phyloP scores from a whole-genome alignment of 2,888 invertebrate species.

The Cataglyphis cursor region DNA sequence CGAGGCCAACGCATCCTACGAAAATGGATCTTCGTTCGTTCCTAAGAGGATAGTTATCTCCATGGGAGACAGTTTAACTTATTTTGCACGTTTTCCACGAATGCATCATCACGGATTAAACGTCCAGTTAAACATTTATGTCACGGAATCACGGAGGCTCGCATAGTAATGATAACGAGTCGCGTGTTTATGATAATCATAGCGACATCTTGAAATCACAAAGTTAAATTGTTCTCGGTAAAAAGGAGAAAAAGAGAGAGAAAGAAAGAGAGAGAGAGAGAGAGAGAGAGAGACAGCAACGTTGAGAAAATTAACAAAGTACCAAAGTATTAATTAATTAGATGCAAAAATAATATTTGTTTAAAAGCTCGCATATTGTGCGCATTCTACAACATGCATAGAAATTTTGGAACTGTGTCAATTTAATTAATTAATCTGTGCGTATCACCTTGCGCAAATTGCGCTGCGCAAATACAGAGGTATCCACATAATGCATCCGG shows the following conservation, averaged over 20 bases:
- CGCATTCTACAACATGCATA: not conserved
- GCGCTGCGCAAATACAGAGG: not conserved
- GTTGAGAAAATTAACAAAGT: conserved; percentile 1
- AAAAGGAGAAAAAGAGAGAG: not conserved
- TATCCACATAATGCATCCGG: conserved; percentile 13
- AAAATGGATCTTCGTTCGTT: conserved; percentile 48
- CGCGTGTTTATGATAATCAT: not conserved
- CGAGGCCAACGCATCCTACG: conserved; percentile 40
- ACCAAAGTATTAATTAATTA: conserved; percentile 19
- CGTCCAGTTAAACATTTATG: conserved; percentile 20
- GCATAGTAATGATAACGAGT: conserved; percentile 9
- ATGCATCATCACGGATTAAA: conserved; percentile 27
- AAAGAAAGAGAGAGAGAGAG: too few species aligned
- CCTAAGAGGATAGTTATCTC: conserved; percentile 31
- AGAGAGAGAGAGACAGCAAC: not conserved
- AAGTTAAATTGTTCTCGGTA: not conserved
- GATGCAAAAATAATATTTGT: not conserved
- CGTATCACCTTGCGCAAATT: conserved; percentile 28
- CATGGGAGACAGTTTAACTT: conserved; percentile 4
- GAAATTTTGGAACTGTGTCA: not conserved
- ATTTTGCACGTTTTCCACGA: conserved; percentile 20
- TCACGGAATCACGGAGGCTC: not conserved
- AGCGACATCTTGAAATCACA: not conserved
- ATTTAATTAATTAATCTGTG: conserved; percentile 43
- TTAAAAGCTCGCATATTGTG: not conserved